Evolutionary conservation across 2,797 vertebrate species (phyloP).

Genomic region (Chelon labrosus): DNA sequence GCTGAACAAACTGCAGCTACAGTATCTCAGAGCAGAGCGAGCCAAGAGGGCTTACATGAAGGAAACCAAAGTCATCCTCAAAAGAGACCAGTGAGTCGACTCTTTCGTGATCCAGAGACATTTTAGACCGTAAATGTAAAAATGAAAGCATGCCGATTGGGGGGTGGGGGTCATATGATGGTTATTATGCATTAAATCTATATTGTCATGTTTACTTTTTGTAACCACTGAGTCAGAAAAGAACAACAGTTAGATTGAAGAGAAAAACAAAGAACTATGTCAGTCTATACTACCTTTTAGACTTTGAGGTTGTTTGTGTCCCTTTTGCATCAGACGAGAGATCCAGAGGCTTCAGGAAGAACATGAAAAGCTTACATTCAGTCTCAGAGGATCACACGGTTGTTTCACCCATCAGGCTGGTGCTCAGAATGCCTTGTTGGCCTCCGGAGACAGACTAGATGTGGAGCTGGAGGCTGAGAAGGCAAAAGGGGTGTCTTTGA

Average conservation of each 20-base stretch:
- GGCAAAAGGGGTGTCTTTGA: background rate
- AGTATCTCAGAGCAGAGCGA: slow-evolving; percentile 7
- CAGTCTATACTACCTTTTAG: too few relatives aligned
- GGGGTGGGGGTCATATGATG: too few relatives aligned
- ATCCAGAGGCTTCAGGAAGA: slow-evolving; percentile 33
- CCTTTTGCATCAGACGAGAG: slow-evolving; percentile 16
- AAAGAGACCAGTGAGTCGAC: slow-evolving; percentile 18
- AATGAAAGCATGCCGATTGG: too few relatives aligned
- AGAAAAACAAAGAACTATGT: too few relatives aligned
- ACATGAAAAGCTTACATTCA: slow-evolving; percentile 3
- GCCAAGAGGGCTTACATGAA: background rate
- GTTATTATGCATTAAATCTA: too few relatives aligned
- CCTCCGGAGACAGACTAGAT: background rate
- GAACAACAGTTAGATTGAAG: too few relatives aligned
- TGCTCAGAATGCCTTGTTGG: slow-evolving; percentile 1
- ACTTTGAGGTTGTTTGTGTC: too few relatives aligned
- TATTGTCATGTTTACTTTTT: too few relatives aligned
- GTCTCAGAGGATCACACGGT: slow-evolving; percentile 9
- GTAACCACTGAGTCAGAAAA: too few relatives aligned
- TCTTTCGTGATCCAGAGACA: background rate
- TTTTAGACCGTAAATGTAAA: too few relatives aligned
- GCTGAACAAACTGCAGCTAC: slow-evolving; percentile 26
- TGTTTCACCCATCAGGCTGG: background rate
- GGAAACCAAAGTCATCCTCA: slow-evolving; percentile 9
- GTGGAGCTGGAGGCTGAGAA: slow-evolving; percentile 15